phyloP scores from a whole-genome alignment of 2,113 vertebrate genomes.

The Tricholaema leucomelas region DNA sequence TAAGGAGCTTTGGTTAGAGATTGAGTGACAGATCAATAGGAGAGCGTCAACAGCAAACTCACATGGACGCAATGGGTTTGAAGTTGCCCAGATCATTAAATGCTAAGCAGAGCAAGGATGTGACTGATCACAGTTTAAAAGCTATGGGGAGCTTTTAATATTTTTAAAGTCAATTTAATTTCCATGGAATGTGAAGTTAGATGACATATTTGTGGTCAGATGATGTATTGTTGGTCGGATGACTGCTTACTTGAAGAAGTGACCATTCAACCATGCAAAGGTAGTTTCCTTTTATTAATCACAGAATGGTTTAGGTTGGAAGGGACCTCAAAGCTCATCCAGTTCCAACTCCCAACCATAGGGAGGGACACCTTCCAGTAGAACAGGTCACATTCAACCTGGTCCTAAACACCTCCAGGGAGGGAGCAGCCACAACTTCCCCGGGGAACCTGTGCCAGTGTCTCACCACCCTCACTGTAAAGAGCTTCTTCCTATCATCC shows the following conservation, averaged over 20 bases:
- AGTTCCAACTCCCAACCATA: too few relatives aligned
- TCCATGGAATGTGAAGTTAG: neutral
- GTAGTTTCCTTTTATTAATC: neutral
- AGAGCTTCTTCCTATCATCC: too few relatives aligned
- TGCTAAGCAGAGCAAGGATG: neutral
- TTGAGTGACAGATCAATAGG: neutral
- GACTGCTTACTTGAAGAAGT: neutral
- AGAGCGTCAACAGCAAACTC: neutral
- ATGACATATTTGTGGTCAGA: neutral
- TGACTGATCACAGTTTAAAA: neutral
- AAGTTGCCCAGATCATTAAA: neutral
- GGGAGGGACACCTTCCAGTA: too few relatives aligned
- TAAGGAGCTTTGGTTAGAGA: neutral
- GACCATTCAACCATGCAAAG: too few relatives aligned
- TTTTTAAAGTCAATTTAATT: neutral
- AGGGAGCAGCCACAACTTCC: too few relatives aligned
- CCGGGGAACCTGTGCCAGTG: too few relatives aligned
- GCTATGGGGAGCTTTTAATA: neutral
- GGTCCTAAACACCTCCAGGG: too few relatives aligned
- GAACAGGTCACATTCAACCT: too few relatives aligned
- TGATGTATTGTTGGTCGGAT: too few relatives aligned
- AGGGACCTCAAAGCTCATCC: too few relatives aligned
- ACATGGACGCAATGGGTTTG: neutral
- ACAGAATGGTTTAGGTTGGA: too few relatives aligned
- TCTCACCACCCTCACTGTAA: too few relatives aligned